Base-by-base conservation (phyloP, 37 sponge, comb jelly and placozoan species). In the Cladorhizidae sp. region DNA sequence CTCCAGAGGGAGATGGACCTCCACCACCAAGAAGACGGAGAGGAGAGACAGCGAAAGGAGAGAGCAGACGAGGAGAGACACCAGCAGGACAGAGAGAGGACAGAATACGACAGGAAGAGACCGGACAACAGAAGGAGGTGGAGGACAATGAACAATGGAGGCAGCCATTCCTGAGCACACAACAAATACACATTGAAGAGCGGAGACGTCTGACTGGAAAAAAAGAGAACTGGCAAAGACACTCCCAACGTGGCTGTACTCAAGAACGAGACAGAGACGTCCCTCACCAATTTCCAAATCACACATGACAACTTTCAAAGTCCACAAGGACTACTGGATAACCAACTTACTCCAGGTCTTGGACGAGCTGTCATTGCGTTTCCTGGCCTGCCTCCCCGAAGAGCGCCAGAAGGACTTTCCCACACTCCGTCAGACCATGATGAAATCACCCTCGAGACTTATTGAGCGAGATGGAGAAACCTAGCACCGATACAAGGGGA, bases 151-250 rank as follows among this genome's bases (percentile, higher is more conserved):
- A 57, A 14, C 57, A 23, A 52, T 26, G 40, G 76, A 33, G 59
- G 5, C 37, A n/a, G n/a, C n/a, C n/a, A 2, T 45, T 3, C 22
- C 26, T 40, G 25, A 33, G 25, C 29, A 2, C 28, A 52, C 14
- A 18, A 39, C 18, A 54, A 18, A 54, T 14, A 54, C 18, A 54
- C 18, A 18, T 14, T 21, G 18, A 18, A 18, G 56, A 18, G 56
- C 18, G 56, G 14, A 18, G 14, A 18, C 18, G 14, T 21, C 18
- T 54, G 56, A 54, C 56, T 21, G 56, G 18, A 18, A 54, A 18
- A 54, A 18, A 54, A 41, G 78, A 25, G 40, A 64, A 26, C 63
- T 63, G 43, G 64, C 63, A 15, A 63, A 15, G 40, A 45, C 63
- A 40, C n/a, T 59, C 64, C 42, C 63, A 1, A 62, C 28, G 43